Percentiles rank a stretch among this genome's conserved stretches.
Evolutionary conservation across 2,113 vertebrate species (phyloP).

Genomic region (Dicerorhinus sumatrensis): DNA sequence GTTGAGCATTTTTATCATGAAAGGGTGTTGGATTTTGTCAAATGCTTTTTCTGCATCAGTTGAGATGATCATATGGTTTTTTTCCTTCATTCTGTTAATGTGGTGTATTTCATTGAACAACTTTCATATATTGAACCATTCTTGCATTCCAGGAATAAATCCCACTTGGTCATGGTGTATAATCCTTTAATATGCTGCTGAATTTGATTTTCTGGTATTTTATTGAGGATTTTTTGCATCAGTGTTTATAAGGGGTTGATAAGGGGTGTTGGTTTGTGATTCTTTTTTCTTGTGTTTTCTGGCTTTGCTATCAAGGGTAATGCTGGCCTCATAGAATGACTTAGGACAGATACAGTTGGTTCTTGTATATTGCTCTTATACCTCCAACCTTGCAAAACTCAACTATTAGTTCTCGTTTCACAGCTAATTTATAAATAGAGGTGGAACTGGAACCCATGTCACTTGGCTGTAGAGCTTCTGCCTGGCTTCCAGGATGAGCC

Average conservation of each 20-base stretch:
- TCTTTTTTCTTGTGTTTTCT: neutral
- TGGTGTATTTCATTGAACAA: neutral
- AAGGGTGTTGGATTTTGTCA: neutral
- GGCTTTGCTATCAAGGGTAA: neutral
- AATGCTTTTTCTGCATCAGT: neutral
- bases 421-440: neutral
- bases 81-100: neutral
- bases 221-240: neutral
- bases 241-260: neutral
- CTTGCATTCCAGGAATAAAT: neutral
- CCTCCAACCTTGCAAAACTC: neutral
- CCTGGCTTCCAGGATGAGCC: neutral
- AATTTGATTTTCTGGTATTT: conserved; percentile 3
- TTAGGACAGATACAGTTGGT: neutral
- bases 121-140: neutral
- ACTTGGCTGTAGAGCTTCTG: neutral
- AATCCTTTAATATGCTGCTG: neutral
- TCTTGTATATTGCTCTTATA: neutral
- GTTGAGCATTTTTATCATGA: neutral
- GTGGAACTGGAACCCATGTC: neutral
- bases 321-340: neutral
- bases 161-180: neutral
- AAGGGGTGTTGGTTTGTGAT: neutral
- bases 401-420: neutral
- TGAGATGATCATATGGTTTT: neutral